Conservation (phyloP, 2,797 vertebrate genomes). For the Siniperca obscura region DNA sequence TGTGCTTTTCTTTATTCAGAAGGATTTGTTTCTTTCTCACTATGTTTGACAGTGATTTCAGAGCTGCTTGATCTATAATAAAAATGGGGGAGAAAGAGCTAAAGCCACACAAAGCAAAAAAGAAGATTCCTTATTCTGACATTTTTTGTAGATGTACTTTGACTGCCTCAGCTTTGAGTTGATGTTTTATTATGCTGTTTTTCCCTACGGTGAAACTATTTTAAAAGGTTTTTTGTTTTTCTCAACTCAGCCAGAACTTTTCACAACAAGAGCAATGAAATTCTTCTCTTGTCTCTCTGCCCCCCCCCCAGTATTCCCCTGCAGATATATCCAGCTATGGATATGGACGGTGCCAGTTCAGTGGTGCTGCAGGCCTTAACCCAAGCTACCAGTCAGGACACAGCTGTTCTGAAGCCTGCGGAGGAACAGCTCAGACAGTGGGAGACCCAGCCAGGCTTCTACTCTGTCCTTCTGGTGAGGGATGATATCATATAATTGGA, state of each 20-base stretch:
- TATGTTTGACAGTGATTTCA: slow-evolving; percentile 43
- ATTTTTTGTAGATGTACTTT: slow-evolving; percentile 47
- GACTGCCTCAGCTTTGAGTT: slow-evolving; percentile 38
- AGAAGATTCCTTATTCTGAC: slow-evolving; percentile 28
- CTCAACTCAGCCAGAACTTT: slow-evolving; percentile 41
- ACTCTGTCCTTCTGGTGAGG: slow-evolving; percentile 95
- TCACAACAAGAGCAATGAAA: slow-evolving; percentile 19
- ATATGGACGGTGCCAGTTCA: slow-evolving; percentile 94
- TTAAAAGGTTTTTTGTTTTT: slow-evolving; percentile 1
- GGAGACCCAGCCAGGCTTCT: slow-evolving; percentile 98
- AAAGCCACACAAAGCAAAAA: slow-evolving; percentile 34
- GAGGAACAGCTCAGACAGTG: slow-evolving; percentile 96
- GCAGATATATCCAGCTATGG: slow-evolving; percentile 86
- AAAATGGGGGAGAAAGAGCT: slow-evolving; percentile 32
- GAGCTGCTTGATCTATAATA: slow-evolving; percentile 56
- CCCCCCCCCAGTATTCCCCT: neutral
- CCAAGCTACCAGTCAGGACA: slow-evolving; percentile 97
- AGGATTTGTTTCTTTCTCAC: slow-evolving; percentile 40
- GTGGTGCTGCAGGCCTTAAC: slow-evolving; percentile 96
- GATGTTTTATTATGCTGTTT: slow-evolving; percentile 38
- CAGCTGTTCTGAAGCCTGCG: slow-evolving; percentile 93
- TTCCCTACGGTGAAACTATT: slow-evolving; percentile 26
- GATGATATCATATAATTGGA: slow-evolving; percentile 23
- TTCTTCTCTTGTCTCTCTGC: neutral
- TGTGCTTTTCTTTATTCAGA: slow-evolving; percentile 48